A percentile compares a stretch with the other conserved stretches of the same genome.
Evolutionary conservation across 1,140 invertebrate species (phyloP).

Genomic region (Pantala flavescens): DNA sequence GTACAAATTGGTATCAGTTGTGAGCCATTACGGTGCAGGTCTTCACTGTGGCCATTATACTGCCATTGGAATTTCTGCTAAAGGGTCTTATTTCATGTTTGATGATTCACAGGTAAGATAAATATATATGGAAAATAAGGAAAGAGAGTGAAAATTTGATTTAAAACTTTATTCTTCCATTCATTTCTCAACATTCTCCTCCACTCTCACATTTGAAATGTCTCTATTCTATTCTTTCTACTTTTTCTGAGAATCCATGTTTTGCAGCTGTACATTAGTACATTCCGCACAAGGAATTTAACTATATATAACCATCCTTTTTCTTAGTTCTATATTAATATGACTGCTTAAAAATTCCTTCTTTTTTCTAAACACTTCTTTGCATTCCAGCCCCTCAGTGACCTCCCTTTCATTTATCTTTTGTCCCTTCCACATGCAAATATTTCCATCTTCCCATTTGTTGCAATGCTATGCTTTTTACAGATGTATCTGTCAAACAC

Average conservation of each 20-base stretch:
- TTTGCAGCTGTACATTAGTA: background rate
- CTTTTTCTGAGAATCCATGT: background rate
- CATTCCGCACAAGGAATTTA: background rate
- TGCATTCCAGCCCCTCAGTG: no score
- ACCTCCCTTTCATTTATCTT: no score
- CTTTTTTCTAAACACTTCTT: no score
- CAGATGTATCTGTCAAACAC: no score
- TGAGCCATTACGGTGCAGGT: slow-evolving; percentile 90
- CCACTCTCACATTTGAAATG: background rate
- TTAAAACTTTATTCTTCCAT: background rate
- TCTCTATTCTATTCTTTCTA: background rate
- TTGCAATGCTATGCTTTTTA: no score
- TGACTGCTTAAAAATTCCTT: no score
- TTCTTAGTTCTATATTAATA: no score
- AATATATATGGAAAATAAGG: no score
- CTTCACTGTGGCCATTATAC: slow-evolving; percentile 97
- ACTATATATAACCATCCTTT: no score
- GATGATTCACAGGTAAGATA: slow-evolving; percentile 55
- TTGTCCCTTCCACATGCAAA: no score
- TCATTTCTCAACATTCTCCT: background rate
- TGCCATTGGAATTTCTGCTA: slow-evolving; percentile 72
- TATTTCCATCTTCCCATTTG: no score
- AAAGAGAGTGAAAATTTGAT: no score
- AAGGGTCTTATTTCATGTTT: slow-evolving; percentile 78
- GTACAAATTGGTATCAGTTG: slow-evolving; percentile 85